A percentile compares a stretch with the other conserved stretches of the same genome.
Evolutionary conservation across 2,797 vertebrate species (phyloP).

Genomic region (Eurystomus glaucurus): DNA sequence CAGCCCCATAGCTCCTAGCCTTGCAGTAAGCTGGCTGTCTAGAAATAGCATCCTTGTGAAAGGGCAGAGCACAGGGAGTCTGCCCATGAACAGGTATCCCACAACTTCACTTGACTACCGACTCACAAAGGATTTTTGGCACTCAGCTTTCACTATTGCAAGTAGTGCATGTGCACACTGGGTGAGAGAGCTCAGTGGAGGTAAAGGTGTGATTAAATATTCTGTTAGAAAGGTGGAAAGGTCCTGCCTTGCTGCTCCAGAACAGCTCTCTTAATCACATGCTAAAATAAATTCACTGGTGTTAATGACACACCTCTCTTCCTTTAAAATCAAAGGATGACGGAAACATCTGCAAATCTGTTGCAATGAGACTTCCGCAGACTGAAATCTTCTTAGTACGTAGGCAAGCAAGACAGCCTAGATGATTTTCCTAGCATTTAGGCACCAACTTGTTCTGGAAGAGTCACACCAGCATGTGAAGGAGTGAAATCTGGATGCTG

Average conservation of each 20-base stretch:
- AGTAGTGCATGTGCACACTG: accelerated
- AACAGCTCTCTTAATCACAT: accelerated
- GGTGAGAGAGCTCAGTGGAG: background rate
- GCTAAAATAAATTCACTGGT: background rate
- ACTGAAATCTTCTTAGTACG: background rate
- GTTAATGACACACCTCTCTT: background rate
- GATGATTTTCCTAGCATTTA: background rate
- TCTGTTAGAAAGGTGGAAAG: constrained; percentile 5
- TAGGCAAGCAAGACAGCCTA: background rate
- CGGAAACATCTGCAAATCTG: background rate
- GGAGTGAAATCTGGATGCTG: background rate
- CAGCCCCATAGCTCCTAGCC: background rate
- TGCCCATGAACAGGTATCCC: accelerated
- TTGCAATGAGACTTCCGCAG: background rate
- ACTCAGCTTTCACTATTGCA: background rate
- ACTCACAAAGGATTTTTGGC: background rate
- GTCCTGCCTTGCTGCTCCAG: background rate
- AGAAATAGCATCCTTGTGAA: background rate
- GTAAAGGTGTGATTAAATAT: background rate
- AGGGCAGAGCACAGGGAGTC: background rate
- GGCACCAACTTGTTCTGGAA: background rate
- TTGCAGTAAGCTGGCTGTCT: background rate
- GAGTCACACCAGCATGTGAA: background rate
- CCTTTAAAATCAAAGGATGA: background rate
- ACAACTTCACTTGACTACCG: background rate